Evolutionary conservation across 2,797 vertebrate species (phyloP).

Genomic region (Australoheros facetus): DNA sequence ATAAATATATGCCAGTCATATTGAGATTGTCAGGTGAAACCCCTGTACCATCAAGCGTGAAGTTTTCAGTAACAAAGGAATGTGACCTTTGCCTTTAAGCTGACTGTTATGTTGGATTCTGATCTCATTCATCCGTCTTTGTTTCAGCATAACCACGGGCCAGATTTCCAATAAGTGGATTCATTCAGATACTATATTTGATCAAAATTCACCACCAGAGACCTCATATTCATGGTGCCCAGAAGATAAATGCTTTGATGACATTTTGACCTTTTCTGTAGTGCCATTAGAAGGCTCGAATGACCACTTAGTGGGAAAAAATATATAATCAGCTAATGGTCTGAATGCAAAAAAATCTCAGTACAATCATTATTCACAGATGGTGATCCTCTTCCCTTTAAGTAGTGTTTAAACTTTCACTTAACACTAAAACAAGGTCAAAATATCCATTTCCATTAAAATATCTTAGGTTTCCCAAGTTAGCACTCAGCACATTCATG

Average conservation of each 20-base stretch:
- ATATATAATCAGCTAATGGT: not conserved
- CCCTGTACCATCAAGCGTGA: not conserved
- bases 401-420: not conserved
- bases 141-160: not conserved
- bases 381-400: not conserved
- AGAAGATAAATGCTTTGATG: not conserved
- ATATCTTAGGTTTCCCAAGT: not conserved
- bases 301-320: not conserved
- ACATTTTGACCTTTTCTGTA: too few relatives aligned
- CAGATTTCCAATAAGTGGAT: not conserved
- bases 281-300: too few relatives aligned
- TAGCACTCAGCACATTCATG: not conserved
- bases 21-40: slow-evolving; percentile 5
- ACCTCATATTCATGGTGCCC: not conserved
- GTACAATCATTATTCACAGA: not conserved
- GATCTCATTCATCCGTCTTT: not conserved
- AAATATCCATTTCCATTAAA: not conserved
- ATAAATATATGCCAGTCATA: slow-evolving; percentile 25
- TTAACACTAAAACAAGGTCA: not conserved
- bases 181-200: not conserved
- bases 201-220: not conserved
- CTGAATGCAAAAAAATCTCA: not conserved
- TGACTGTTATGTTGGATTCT: not conserved
- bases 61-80: slow-evolving; percentile 8
- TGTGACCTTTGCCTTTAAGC: not conserved